A percentile compares a stretch with the other conserved stretches of the same genome.
phyloP scores from a whole-genome alignment of 2,797 vertebrate genomes.

The Girardinus metallicus region DNA sequence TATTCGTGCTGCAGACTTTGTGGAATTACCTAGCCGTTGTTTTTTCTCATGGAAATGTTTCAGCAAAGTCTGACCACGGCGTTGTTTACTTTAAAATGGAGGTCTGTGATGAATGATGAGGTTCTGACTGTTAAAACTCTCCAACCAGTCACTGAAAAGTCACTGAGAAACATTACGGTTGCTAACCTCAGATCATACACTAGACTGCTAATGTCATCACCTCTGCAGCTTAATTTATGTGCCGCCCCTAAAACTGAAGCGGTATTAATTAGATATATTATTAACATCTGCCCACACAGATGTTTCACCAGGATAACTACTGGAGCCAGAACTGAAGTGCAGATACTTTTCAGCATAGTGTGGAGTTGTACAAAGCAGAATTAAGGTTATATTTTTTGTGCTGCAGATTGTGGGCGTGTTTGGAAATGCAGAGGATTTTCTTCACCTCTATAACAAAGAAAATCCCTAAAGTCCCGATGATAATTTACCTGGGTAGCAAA shows the following conservation, averaged over 20 bases:
- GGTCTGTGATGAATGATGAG: neutral
- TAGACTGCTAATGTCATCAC: slow-evolving; percentile 22
- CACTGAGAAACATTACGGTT: neutral
- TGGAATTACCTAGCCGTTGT: neutral
- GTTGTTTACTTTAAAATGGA: neutral
- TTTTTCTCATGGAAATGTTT: neutral
- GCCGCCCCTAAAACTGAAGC: slow-evolving; percentile 21
- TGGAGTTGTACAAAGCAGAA: neutral
- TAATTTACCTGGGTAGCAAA: neutral
- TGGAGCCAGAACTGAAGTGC: neutral
- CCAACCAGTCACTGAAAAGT: neutral
- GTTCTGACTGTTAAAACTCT: slow-evolving; percentile 10
- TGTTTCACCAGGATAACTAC: slow-evolving; percentile 8
- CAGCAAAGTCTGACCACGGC: neutral
- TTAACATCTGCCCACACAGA: slow-evolving; percentile 14
- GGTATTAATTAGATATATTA: slow-evolving; percentile 15
- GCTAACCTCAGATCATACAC: neutral
- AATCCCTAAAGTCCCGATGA: neutral
- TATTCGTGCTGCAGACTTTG: neutral
- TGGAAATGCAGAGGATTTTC: neutral
- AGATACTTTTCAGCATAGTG: neutral
- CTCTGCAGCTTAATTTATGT: slow-evolving; percentile 12
- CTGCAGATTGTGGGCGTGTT: neutral
- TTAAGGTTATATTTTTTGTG: neutral
- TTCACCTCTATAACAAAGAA: neutral